Conservation (phyloP, 2,888 invertebrate genomes). For the Clivina fossor region DNA sequence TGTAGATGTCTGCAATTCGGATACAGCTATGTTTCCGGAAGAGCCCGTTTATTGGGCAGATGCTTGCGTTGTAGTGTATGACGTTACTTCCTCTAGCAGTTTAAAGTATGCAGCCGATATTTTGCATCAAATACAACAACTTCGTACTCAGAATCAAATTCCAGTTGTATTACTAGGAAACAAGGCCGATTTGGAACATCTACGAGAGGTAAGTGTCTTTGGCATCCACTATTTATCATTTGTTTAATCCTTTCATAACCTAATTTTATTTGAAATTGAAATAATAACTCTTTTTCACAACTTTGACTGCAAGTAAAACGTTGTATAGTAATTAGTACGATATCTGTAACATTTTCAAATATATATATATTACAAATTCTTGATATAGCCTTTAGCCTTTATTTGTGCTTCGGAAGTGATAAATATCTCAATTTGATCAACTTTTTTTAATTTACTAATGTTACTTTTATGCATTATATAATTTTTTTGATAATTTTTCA, state of each 20-base stretch:
- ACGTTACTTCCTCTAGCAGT: slow-evolving; percentile 71
- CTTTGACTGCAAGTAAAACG: neutral
- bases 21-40: slow-evolving; percentile 55
- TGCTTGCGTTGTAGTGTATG: slow-evolving; percentile 75
- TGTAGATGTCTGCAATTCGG: slow-evolving; percentile 74
- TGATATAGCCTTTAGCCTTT: too few species aligned
- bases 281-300: neutral
- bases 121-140: slow-evolving; percentile 59
- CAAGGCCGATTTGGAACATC: slow-evolving; percentile 77
- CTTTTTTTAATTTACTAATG: too few species aligned
- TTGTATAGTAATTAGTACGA: neutral
- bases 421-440: too few species aligned
- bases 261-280: neutral
- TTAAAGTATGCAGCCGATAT: slow-evolving; percentile 70
- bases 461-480: too few species aligned
- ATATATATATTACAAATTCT: neutral
- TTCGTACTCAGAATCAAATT: slow-evolving; percentile 55
- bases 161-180: slow-evolving; percentile 73
- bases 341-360: neutral
- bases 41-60: slow-evolving; percentile 76
- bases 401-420: too few species aligned
- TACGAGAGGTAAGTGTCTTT: slow-evolving; percentile 67
- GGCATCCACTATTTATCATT: too few species aligned
- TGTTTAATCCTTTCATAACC: too few species aligned
- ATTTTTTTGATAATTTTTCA: too few species aligned